Base-by-base conservation (phyloP, 2,113 vertebrate species). In the Strix uralensis region DNA sequence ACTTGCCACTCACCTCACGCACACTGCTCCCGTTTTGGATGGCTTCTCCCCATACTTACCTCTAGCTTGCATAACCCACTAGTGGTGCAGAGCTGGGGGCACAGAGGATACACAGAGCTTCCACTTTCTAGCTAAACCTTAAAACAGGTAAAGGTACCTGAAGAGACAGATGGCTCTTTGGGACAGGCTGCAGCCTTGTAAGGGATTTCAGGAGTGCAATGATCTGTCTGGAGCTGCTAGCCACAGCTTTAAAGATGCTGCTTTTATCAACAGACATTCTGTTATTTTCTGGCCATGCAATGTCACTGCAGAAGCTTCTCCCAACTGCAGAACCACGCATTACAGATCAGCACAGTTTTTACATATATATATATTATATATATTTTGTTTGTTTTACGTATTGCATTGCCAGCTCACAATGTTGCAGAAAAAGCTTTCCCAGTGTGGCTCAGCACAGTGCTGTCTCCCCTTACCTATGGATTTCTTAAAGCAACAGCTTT, bases 301-400 rank as follows among this genome's bases (percentile, higher is more conserved):
- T 2, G 14, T 44, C 62, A 71, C 72, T 84, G 82, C 90, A 95
- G 89, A 89, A 86, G 69, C 83, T 95, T 65, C 69, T 94, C 79
- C 5, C 65, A 86, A 57, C 63, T 70, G 85, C 94, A 90, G n/a
- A 86, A 36, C 54, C 42, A 34, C 5, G 1, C 52, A 16, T 78
- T 94, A 92, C 3, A 54, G 74, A 86, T 70, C 75, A 83, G 79
- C 52, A 62, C 16, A 20, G 84, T 61, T 66, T 36, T 18, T 46
- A 18, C 17, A 18, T 16, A 62, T 54, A 55, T 29, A n/a, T 22
- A n/a, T 47, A 49, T 12, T 18, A 46, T 46, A 46, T 46, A 14
- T 46, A 46, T 36, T 34, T 26, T 52, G 13, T 44, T 49, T 49
- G 17, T 21, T 79, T 79, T 46, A 73, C 11, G 1, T 23, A 47